These are phyloP conservation scores for Adineta ricciae DNA, from an alignment of 2,888 invertebrate genomes.

Conservation along the genomic window DNA sequence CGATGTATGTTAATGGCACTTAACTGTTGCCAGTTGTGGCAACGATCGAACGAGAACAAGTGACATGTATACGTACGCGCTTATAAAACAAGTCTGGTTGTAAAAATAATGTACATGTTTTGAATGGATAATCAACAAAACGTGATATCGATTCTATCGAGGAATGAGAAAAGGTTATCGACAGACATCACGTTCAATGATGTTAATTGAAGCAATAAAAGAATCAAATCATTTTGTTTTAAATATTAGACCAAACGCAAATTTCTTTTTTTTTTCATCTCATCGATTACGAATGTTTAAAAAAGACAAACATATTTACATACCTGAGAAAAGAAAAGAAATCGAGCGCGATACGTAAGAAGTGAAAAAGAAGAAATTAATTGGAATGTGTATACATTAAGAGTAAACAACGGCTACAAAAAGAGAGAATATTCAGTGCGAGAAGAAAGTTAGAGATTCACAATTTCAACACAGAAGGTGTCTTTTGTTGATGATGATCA, in stretches of 20 bases:
- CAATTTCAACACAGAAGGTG: slow-evolving; percentile 7
- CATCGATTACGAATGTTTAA: background rate
- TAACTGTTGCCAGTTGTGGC: too few relatives aligned
- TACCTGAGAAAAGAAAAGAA: background rate
- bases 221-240: too few relatives aligned
- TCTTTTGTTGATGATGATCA: background rate
- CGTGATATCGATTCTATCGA: too few relatives aligned
- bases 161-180: too few relatives aligned
- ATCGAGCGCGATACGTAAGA: background rate
- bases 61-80: too few relatives aligned
- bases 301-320: background rate
- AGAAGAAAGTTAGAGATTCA: background rate
- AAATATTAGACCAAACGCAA: background rate
- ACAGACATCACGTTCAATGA: too few relatives aligned
- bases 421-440: background rate
- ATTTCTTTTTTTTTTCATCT: background rate
- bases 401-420: slow-evolving; percentile 5
- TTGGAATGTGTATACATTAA: slow-evolving; percentile 4
- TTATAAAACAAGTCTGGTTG: background rate
- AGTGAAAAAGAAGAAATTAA: background rate
- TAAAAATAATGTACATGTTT: background rate
- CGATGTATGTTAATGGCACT: too few relatives aligned
- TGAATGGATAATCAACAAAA: too few relatives aligned
- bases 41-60: too few relatives aligned
- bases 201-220: too few relatives aligned